Percentiles rank a stretch among this genome's conserved stretches.
Evolutionary conservation across 2,113 vertebrate species (phyloP).

Genomic region (Periophthalmus modestus): DNA sequence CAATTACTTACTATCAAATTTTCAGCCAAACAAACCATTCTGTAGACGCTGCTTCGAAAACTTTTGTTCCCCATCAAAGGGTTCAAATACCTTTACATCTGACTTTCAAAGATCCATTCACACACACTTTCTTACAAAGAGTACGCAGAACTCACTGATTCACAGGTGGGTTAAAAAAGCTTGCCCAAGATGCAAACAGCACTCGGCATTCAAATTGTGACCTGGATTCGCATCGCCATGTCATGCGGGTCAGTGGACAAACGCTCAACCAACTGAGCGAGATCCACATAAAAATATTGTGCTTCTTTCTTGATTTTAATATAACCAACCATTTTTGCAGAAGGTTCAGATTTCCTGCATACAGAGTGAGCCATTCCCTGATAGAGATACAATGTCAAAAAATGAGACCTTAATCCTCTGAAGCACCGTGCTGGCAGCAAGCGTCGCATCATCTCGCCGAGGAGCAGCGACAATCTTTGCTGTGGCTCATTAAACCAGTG

Average conservation of each 20-base stretch:
- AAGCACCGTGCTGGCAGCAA: constrained; percentile 27
- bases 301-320: too few species aligned
- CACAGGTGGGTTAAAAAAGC: too few species aligned
- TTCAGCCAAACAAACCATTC: neutral
- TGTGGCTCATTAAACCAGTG: constrained; percentile 44
- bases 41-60: neutral
- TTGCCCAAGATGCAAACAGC: too few species aligned
- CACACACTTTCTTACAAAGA: too few species aligned
- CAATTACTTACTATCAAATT: neutral
- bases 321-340: too few species aligned
- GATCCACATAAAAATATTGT: too few species aligned
- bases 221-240: too few species aligned
- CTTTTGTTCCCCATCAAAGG: constrained; percentile 40
- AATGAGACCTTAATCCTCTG: constrained; percentile 57
- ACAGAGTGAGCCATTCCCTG: constrained; percentile 18
- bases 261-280: too few species aligned
- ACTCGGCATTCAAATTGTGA: too few species aligned
- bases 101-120: constrained; percentile 11
- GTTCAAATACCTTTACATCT: constrained; percentile 18
- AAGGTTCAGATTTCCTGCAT: constrained; percentile 20
- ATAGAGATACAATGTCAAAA: constrained; percentile 40
- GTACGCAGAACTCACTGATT: too few species aligned
- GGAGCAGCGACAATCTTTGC: constrained; percentile 16
- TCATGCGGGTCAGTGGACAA: too few species aligned
- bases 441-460: constrained; percentile 28